These are phyloP conservation scores for Parotocinclus haroldoi DNA, from an alignment of 2,797 vertebrate species.

Conservation along the genomic window DNA sequence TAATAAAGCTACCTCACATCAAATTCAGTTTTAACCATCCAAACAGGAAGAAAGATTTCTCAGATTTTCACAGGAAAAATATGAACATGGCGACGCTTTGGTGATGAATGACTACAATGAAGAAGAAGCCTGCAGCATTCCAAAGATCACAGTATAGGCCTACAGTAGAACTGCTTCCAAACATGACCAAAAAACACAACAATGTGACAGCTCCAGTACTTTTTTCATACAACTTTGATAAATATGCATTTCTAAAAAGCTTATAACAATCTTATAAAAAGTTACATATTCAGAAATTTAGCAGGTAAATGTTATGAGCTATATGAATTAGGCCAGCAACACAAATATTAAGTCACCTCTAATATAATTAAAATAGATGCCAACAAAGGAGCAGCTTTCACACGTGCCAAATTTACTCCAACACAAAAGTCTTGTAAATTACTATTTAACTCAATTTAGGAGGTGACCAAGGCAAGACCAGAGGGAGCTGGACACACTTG, in stretches of 20 bases:
- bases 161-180: too few species aligned
- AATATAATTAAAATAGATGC: slow-evolving; percentile 17
- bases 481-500: slow-evolving; percentile 66
- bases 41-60: slow-evolving; percentile 38
- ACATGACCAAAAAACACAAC: neutral
- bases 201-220: too few species aligned
- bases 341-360: neutral
- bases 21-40: slow-evolving; percentile 16
- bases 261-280: too few species aligned
- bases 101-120: slow-evolving; percentile 35
- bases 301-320: too few species aligned
- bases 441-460: slow-evolving; percentile 73
- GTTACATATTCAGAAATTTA: too few species aligned
- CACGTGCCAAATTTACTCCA: slow-evolving; percentile 37
- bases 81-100: slow-evolving; percentile 38
- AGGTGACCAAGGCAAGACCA: slow-evolving; percentile 69
- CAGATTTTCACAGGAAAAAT: too few species aligned
- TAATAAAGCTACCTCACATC: neutral
- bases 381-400: slow-evolving; percentile 33
- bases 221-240: too few species aligned
- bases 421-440: slow-evolving; percentile 53
- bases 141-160: too few species aligned
- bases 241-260: too few species aligned
- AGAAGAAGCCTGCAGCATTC: neutral
- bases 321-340: too few species aligned